These are phyloP conservation scores for Tetragnatha montana DNA, from an alignment of 2,888 invertebrate genomes.

Conservation along the genomic window DNA sequence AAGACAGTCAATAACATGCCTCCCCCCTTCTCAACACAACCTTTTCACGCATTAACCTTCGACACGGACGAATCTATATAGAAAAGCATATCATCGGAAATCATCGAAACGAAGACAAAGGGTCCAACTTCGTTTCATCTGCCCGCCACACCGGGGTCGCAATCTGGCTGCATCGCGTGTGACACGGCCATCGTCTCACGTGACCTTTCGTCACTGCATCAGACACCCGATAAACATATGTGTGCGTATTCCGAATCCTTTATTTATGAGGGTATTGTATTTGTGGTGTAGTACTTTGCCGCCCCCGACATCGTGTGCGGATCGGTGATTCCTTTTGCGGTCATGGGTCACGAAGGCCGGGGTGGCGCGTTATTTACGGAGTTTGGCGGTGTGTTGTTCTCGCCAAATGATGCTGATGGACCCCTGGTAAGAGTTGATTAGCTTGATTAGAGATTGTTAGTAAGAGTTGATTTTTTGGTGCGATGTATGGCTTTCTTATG, in stretches of 20 bases:
- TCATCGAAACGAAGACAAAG: neutral
- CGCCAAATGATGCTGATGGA: neutral
- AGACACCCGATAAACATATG: conserved; percentile 61
- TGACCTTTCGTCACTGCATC: conserved; percentile 66
- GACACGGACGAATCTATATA: neutral
- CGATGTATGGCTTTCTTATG: too few relatives aligned
- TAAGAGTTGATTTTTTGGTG: too few relatives aligned
- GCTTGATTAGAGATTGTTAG: too few relatives aligned
- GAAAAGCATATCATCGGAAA: neutral
- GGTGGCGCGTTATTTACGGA: neutral
- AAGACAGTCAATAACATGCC: too few relatives aligned
- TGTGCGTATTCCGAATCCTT: conserved; percentile 51
- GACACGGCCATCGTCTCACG: conserved; percentile 46
- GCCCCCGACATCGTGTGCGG: conserved; percentile 22
- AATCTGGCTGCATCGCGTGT: conserved; percentile 42
- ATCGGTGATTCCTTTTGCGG: conserved; percentile 41
- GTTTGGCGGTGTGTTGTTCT: conserved; percentile 14
- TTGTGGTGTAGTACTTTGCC: neutral
- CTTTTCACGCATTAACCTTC: neutral
- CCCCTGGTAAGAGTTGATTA: too few relatives aligned
- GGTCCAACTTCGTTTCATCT: neutral
- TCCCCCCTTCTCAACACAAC: too few relatives aligned
- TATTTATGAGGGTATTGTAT: conserved; percentile 58
- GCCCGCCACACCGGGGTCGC: neutral
- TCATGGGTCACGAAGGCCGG: conserved; percentile 3